Base-by-base conservation (phyloP, 1,140 invertebrate genomes). In the Wasmannia auropunctata region DNA sequence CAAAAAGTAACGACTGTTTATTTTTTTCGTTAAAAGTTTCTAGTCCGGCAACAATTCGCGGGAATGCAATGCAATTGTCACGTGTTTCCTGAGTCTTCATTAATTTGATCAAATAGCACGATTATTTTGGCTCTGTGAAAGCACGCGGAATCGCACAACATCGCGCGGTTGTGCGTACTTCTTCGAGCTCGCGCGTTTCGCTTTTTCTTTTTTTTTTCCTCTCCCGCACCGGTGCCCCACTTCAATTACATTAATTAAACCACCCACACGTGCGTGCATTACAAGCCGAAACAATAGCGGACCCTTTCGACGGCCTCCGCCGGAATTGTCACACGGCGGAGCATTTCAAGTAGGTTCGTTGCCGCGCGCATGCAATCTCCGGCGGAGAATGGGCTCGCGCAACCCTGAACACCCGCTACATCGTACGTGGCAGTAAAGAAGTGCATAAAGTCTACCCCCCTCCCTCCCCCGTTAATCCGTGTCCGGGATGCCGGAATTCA, bases 171-270 rank as follows among this genome's bases (percentile, higher is more conserved):
- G n/a, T 65, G 54, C 51, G 37, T 74, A 70, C 60, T 67, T 67
- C 49, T 83, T 60, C 31, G 60, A 51, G 28, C 58, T 43, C 74
- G 25, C 11, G 19, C 63, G 16, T 67, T 37, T 74, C 40, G 49
- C 46, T 34, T 80, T 84, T 34, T 56, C 69, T 46, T 62, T 65
- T 86, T 90, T 85, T 80, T 81, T 77, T 69, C 72, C 67, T 75
- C 40, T 43, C 69, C 31, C 60, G 56, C 54, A 56, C 79, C 86
- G 51, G 63, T 69, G 65, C 80, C n/a, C n/a, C 79, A 88, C 89
- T 92, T 88, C 89, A 92, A 92, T 92, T 92, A 91, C 89, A 91
- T 92, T 92, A 92, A 92, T 92, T 92, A 91, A 88, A 86, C 80
- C 86, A 86, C 76, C 80, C 63, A 58, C 87, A 77, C 87, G 77